Percentiles rank a stretch among this genome's conserved stretches.
Conservation (phyloP, 2,113 vertebrate genomes). For the Zosterops lateralis region DNA sequence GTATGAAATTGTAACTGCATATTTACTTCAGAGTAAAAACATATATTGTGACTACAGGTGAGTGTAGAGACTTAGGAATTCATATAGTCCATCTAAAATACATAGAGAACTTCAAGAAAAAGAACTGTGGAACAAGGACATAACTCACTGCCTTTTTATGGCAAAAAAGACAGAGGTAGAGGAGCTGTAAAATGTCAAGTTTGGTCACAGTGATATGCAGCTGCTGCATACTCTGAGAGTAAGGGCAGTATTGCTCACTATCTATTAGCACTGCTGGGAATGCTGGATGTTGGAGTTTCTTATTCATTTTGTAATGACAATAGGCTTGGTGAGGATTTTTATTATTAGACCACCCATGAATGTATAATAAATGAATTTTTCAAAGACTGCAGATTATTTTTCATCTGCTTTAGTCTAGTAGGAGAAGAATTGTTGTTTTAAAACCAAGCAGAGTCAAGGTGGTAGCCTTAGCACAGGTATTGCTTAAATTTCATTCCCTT, state of each 20-base stretch:
- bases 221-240: neutral
- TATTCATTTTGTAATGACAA: conserved; percentile 58
- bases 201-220: neutral
- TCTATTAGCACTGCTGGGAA: conserved; percentile 35
- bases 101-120: neutral
- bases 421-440: neutral
- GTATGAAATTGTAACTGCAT: neutral
- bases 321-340: conserved; percentile 46
- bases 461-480: neutral
- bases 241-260: neutral
- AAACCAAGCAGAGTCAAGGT: neutral
- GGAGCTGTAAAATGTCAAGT: neutral
- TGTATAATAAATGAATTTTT: conserved; percentile 69
- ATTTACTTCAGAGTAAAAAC: neutral
- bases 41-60: neutral
- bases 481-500: neutral
- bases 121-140: neutral
- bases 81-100: neutral
- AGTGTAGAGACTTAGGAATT: neutral
- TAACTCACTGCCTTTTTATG: neutral
- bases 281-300: conserved; percentile 41
- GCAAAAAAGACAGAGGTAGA: neutral
- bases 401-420: neutral
- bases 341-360: conserved; percentile 39
- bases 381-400: neutral